Conservation (phyloP, 2,888 invertebrate species). For the Cremastobaeus sp. region DNA sequence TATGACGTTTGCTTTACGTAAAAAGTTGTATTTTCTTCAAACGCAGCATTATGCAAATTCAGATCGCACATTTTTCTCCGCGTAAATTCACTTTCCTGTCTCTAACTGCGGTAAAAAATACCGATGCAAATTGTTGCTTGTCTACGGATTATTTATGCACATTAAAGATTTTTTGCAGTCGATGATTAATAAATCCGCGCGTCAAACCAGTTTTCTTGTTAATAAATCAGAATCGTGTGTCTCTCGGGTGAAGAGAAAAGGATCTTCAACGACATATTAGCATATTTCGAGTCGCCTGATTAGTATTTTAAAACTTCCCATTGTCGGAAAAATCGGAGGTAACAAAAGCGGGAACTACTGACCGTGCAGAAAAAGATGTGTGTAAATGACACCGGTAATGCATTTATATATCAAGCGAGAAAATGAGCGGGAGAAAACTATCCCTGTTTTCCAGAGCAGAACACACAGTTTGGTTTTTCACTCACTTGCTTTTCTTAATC, state of each 20-base stretch:
- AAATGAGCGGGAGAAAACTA: slow-evolving; percentile 30
- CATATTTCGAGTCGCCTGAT: slow-evolving; percentile 30
- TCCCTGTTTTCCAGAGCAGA: slow-evolving; percentile 44
- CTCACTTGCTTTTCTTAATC: slow-evolving; percentile 12
- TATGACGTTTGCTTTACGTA: no score
- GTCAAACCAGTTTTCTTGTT: slow-evolving; percentile 36
- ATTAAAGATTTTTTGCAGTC: slow-evolving; percentile 10
- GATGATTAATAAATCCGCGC: slow-evolving; percentile 14
- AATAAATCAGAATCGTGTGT: slow-evolving; percentile 32
- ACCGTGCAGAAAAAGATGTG: slow-evolving; percentile 23
- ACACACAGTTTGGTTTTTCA: slow-evolving; percentile 10
- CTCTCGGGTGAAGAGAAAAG: slow-evolving; percentile 35
- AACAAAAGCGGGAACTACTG: slow-evolving; percentile 3
- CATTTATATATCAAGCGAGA: slow-evolving; percentile 33
- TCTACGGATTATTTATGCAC: slow-evolving; percentile 1
- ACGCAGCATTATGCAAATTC: no score
- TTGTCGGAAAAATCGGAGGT: neutral
- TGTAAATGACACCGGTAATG: slow-evolving; percentile 16
- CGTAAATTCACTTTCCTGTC: no score
- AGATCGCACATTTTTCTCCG: no score
- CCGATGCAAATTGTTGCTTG: neutral
- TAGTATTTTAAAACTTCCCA: slow-evolving; percentile 25
- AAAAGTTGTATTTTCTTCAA: no score
- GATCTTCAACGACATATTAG: slow-evolving; percentile 28
- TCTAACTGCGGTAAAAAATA: neutral